phyloP scores from a whole-genome alignment of 2,797 vertebrate genomes.

The Buphagus erythrorhynchus region DNA sequence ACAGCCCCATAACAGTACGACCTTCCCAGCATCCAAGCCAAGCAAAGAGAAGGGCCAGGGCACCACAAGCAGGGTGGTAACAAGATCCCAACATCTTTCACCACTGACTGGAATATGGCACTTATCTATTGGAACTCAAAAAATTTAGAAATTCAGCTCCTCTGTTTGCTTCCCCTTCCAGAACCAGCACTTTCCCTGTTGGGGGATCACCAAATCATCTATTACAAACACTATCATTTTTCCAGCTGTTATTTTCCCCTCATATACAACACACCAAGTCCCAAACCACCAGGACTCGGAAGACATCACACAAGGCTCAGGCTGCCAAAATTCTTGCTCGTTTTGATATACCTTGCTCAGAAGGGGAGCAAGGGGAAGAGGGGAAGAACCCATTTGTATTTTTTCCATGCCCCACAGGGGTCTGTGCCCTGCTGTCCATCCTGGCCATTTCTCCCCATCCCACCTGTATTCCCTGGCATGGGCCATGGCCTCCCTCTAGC shows the following conservation, averaged over 20 bases:
- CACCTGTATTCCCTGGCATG: no score
- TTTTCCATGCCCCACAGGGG: rapidly evolving
- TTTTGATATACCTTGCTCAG: not conserved
- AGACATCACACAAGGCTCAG: rapidly evolving
- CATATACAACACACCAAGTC: not conserved
- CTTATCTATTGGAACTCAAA: not conserved
- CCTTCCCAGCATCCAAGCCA: not conserved
- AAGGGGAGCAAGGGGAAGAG: not conserved
- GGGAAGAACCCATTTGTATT: not conserved
- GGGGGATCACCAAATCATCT: rapidly evolving
- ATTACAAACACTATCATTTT: not conserved
- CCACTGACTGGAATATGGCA: not conserved
- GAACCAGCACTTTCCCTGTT: not conserved
- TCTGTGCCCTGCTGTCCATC: not conserved
- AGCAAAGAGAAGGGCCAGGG: not conserved
- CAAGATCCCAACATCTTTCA: not conserved
- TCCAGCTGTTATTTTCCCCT: not conserved
- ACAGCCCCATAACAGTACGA: not conserved
- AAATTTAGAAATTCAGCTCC: not conserved
- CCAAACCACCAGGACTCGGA: not conserved
- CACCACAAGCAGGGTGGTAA: not conserved
- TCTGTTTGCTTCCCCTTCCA: not conserved
- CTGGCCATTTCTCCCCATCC: not conserved
- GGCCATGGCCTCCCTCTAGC: slow-evolving; percentile 40
- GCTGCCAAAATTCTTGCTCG: not conserved